Conservation (phyloP, 2,888 invertebrate species). For the Clunio marinus region DNA sequence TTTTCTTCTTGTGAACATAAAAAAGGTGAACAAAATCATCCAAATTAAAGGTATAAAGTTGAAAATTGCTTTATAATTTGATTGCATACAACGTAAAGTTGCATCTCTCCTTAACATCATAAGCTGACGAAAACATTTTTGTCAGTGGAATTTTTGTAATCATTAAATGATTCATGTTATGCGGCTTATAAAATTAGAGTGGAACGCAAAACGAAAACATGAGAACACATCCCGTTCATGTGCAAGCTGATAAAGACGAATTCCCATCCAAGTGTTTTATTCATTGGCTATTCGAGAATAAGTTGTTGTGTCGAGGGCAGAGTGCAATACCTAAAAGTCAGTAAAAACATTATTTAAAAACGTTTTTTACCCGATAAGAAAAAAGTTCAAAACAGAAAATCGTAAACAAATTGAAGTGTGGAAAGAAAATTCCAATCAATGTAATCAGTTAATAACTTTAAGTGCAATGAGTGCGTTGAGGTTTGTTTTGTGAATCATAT, state of each 20-base stretch:
- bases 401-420: too few relatives aligned
- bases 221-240: conserved; percentile 19
- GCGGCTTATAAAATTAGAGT: background rate
- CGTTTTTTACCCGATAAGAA: conserved; percentile 20
- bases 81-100: background rate
- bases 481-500: conserved; percentile 1
- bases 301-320: background rate
- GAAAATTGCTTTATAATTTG: conserved; percentile 28
- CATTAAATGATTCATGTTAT: conserved; percentile 4
- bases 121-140: background rate
- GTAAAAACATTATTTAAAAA: background rate
- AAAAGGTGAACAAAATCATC: background rate
- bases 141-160: background rate
- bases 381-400: too few relatives aligned
- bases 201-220: background rate
- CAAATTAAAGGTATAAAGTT: conserved; percentile 17
- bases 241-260: conserved; percentile 26
- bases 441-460: conserved; percentile 32
- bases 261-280: conserved; percentile 30
- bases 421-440: background rate
- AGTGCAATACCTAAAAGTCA: conserved; percentile 32
- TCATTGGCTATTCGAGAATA: background rate
- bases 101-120: background rate
- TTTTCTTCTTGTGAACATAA: background rate
- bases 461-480: too few relatives aligned